Evolutionary conservation across 2,113 vertebrate species (phyloP), one percentile per base, ranked within the genome.

Genomic region (Hassar affinis): DNA sequence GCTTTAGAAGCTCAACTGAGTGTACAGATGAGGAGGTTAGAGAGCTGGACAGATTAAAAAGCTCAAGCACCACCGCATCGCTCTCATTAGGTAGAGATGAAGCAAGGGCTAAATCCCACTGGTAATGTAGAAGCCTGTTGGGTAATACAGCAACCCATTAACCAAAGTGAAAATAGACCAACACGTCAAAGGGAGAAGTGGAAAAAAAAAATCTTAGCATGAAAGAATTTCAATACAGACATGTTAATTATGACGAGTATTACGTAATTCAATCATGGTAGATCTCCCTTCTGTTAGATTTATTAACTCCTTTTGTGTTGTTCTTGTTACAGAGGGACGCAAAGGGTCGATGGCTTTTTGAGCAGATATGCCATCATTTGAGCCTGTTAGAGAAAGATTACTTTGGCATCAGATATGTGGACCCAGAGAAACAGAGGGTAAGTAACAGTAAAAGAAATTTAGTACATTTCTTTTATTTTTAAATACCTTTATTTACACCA

Each of bases 341-440:
- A 87, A 99, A 98, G 89, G 97, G 97, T 69, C 97, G 98, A 92
- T 97, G 96, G 92, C 93, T 99, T 83, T 98, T 99, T n/a, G 97
- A 98, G 90, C 96, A 97, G 59, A 95, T 98, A 56, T 98, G 97
- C 90, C 96, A 98, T 90, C 97, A 99, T 93, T 93, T 98, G 88
- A 98, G 97, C 93, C 93, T 99, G 81, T 94, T 99, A 90, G 97
- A 99, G 93, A 99, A 98, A 91, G 97, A 99, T 88, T 99, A 99
- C 91, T 99, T 99, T 80, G 97, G 97, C 79, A 98, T 99, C 85
- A 93, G 97, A 86, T 99, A 96, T 88, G 97, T 98, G 90, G 97
- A 99, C 88, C 96, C 97, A 1, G 97, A 99, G 92, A 98, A 98
- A 89, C 97, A 99, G 88, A 92, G 97, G 94, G 97, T 99, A 89